A percentile compares a stretch with the other conserved stretches of the same genome.
Evolutionary conservation across 2,113 vertebrate species (phyloP).

Genomic region (Mesitornis unicolor): DNA sequence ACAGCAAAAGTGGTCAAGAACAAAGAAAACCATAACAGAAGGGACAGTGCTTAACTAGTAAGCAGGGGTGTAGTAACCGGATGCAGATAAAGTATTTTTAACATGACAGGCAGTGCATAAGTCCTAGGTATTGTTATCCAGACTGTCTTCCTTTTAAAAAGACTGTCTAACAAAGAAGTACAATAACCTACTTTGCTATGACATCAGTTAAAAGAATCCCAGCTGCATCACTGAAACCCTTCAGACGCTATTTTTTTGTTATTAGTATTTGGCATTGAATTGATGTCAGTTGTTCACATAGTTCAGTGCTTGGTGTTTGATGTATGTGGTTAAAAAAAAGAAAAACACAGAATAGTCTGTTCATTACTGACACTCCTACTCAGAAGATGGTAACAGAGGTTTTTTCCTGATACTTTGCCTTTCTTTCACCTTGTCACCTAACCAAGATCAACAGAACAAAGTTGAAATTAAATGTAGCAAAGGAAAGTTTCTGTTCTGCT

Average conservation of each 20-base stretch:
- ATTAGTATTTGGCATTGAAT: background rate
- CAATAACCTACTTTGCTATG: background rate
- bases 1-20: background rate
- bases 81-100: background rate
- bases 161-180: background rate
- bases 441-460: background rate
- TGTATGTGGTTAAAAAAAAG: background rate
- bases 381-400: background rate
- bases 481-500: background rate
- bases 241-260: background rate
- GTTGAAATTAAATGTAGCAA: background rate
- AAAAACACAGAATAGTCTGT: background rate
- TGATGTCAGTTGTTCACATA: background rate
- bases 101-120: background rate
- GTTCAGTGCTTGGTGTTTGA: background rate
- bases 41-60: background rate
- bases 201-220: background rate
- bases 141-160: background rate
- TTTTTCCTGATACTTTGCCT: background rate
- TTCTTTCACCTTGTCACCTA: slow-evolving; percentile 23
- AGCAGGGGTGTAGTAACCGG: background rate
- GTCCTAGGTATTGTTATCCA: background rate
- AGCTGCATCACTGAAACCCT: background rate
- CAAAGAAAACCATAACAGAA: background rate
- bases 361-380: background rate